Evolutionary conservation across 1,140 invertebrate species (phyloP).

Genomic region (Neoseiulus cucumeris): DNA sequence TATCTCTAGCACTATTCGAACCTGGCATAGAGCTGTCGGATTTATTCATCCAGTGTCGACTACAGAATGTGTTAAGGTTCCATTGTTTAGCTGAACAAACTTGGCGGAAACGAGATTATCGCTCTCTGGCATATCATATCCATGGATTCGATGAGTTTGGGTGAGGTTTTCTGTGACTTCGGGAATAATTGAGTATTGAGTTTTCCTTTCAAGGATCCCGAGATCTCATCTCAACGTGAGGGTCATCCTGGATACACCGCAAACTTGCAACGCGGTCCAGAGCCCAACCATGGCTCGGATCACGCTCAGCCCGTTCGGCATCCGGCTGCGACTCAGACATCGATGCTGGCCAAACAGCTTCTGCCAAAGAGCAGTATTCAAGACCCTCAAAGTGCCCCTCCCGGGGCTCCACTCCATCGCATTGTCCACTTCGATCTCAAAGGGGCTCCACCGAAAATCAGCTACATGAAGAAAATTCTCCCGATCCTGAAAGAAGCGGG

Average conservation of each 20-base stretch:
- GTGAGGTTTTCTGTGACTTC: no score
- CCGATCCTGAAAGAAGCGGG: slow-evolving; percentile 41
- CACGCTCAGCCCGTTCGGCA: slow-evolving; percentile 9
- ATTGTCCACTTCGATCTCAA: slow-evolving; percentile 55
- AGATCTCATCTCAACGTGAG: no score
- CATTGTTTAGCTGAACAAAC: no score
- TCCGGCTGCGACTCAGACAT: not conserved
- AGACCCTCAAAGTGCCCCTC: not conserved
- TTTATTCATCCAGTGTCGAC: no score
- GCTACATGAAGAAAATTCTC: slow-evolving; percentile 40
- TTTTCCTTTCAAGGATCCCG: no score
- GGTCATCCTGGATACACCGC: not conserved
- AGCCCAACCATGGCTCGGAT: not conserved
- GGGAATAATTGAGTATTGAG: no score
- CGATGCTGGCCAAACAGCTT: slow-evolving; percentile 1
- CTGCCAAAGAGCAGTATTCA: slow-evolving; percentile 13
- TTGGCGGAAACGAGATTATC: no score
- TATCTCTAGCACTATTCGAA: no score
- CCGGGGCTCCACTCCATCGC: slow-evolving; percentile 23
- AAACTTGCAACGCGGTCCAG: not conserved
- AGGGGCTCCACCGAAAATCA: slow-evolving; percentile 44
- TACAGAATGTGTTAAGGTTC: no score
- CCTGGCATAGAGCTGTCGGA: no score
- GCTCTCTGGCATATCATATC: no score
- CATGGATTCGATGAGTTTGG: no score